Base-by-base conservation (phyloP, 2,888 invertebrate species). In the Cetonia aurata region DNA sequence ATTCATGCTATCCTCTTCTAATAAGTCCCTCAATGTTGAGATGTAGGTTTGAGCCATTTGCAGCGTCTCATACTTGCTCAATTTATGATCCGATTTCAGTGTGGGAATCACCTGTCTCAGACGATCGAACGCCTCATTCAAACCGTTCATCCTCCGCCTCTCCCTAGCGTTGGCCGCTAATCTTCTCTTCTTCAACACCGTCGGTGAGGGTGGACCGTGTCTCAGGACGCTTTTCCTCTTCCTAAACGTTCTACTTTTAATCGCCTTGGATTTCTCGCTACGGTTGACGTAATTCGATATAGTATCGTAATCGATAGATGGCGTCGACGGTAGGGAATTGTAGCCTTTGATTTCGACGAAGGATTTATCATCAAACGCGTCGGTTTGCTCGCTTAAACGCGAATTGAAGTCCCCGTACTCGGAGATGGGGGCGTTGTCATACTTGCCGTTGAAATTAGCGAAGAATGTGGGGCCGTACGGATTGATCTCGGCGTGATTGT, bases 11-110 rank as follows among this genome's bases (percentile, higher is more conserved):
- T 85, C 85, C 74, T 84, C 79, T 72, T 85, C 82, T 67, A 91
- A 83, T 15, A 92, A 83, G 77, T 92, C 92, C 76, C 89, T 87
- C 17, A 93, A 83, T 1, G 92, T 91, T 0, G 88, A 84, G 68
- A 93, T 93, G 80, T 93, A 93, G 1, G 90, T 91, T 80, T 92
- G 92, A 0, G 93, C 93, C 92, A 93, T 92, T 83, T 92, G 92
- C 50, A 93, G 83, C 44, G 92, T 93, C 83, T 93, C 93, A 79
- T 90, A 92, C 82, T 93, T 93, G 72, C 91, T 92, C 72, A 92
- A 85, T 81, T 92, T 91, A 77, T 90, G 86, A 79, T 92, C 91
- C 76, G 90, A 90, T 2, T 91, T 90, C 48, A 92, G 84, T 3
- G 90, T 89, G 0, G 93, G 92, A 46, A 93, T 90, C 8, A 92